Evolutionary conservation across 2,888 invertebrate species (phyloP).

Genomic region (Hypsopygia costalis): DNA sequence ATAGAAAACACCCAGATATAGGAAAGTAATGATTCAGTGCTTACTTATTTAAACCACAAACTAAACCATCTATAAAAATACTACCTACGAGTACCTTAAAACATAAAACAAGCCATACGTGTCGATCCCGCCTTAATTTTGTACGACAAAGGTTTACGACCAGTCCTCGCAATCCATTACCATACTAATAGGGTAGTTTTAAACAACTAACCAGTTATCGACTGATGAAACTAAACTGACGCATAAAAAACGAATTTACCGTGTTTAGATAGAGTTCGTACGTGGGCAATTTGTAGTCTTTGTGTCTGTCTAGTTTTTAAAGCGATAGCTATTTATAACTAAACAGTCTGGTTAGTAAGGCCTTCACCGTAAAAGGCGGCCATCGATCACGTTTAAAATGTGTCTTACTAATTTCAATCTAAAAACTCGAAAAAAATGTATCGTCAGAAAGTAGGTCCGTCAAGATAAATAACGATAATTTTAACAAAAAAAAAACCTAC

Average conservation of each 20-base stretch:
- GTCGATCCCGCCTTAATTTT: not conserved
- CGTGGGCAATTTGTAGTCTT: not conserved
- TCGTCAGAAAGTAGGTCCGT: too few relatives aligned
- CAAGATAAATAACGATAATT: too few relatives aligned
- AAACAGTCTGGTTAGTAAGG: not conserved
- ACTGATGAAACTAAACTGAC: conserved; percentile 14
- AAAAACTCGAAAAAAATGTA: too few relatives aligned
- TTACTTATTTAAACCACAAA: too few relatives aligned
- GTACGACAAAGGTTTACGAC: conserved; percentile 40
- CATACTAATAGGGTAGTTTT: conserved; percentile 64
- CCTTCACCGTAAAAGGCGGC: conserved; percentile 14
- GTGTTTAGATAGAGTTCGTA: not conserved
- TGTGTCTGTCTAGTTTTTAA: not conserved
- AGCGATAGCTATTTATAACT: not conserved
- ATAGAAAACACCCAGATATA: too few relatives aligned
- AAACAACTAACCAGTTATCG: conserved; percentile 42
- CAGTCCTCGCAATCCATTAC: conserved; percentile 49
- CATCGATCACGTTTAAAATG: conserved; percentile 5
- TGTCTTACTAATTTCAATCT: too few relatives aligned
- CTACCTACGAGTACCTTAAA: not conserved
- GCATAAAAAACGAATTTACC: conserved; percentile 17
- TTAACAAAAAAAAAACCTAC: too few relatives aligned
- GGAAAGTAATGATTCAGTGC: too few relatives aligned
- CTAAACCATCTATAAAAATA: too few relatives aligned
- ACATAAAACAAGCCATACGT: too few relatives aligned